Conservation (phyloP, 2,888 invertebrate genomes). For the Himalopsyche kuldschensis region DNA sequence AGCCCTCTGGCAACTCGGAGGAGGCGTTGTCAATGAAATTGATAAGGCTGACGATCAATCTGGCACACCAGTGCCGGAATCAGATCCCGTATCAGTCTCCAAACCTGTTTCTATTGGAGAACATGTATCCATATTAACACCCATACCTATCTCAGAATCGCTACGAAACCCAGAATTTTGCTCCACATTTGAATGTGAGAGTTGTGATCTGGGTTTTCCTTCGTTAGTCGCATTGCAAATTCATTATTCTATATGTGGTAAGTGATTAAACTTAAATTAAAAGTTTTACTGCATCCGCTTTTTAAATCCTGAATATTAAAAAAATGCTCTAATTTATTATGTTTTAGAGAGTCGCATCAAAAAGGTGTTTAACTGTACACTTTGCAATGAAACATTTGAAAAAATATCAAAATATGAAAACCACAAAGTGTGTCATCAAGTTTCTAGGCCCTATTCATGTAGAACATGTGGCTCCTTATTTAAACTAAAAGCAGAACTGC, state of each 20-base stretch:
- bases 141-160: background rate
- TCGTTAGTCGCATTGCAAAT: constrained; percentile 43
- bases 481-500: constrained; percentile 46
- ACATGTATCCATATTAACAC: background rate
- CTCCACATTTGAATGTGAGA: constrained; percentile 40
- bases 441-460: constrained; percentile 48
- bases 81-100: background rate
- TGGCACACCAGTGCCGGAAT: background rate
- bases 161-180: background rate
- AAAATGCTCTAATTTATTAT: background rate
- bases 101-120: background rate
- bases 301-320: background rate
- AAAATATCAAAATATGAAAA: constrained; percentile 52
- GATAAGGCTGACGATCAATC: constrained; percentile 37
- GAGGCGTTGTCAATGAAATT: constrained; percentile 48
- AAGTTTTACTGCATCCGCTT: background rate
- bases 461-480: constrained; percentile 49
- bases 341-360: constrained; percentile 21
- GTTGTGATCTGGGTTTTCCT: constrained; percentile 42
- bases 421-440: constrained; percentile 55
- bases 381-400: constrained; percentile 49
- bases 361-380: constrained; percentile 44
- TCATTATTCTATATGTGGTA: constrained; percentile 44
- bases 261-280: background rate
- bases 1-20: constrained; percentile 51